Evolutionary conservation across 2,797 vertebrate species (phyloP).

Genomic region (Glyptemys insculpta): DNA sequence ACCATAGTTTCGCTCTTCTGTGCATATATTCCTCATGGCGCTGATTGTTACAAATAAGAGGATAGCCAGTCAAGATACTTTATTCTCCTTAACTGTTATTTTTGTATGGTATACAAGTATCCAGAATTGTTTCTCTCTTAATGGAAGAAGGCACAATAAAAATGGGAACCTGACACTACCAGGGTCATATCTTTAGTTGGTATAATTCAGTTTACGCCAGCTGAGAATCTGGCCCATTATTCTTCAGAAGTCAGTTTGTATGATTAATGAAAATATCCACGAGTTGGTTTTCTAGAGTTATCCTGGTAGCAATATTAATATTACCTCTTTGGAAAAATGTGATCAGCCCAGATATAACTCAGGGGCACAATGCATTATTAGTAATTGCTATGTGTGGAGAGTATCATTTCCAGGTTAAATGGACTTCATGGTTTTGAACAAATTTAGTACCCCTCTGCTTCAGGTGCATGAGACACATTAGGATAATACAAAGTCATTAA

Average conservation of each 20-base stretch:
- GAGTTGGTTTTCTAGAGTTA: not conserved
- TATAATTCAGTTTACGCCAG: not conserved
- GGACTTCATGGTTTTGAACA: not conserved
- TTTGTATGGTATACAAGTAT: not conserved
- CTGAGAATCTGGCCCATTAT: not conserved
- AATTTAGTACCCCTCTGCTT: not conserved
- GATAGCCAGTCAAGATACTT: not conserved
- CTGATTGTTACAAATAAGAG: not conserved
- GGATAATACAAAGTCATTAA: not conserved
- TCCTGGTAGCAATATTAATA: not conserved
- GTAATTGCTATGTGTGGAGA: not conserved
- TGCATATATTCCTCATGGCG: not conserved
- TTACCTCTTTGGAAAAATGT: not conserved
- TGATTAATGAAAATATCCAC: too few relatives aligned
- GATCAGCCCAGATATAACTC: not conserved
- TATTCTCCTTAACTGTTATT: not conserved
- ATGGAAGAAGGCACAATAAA: not conserved
- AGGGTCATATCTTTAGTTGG: not conserved
- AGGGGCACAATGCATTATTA: not conserved
- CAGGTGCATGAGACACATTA: not conserved
- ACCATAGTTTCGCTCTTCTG: not conserved
- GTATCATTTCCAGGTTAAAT: not conserved
- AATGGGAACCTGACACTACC: not conserved
- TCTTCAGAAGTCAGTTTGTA: not conserved
- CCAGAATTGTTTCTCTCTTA: not conserved